Evolutionary conservation across 2,888 invertebrate species (phyloP).

Genomic region (Ochropleura leucogaster): DNA sequence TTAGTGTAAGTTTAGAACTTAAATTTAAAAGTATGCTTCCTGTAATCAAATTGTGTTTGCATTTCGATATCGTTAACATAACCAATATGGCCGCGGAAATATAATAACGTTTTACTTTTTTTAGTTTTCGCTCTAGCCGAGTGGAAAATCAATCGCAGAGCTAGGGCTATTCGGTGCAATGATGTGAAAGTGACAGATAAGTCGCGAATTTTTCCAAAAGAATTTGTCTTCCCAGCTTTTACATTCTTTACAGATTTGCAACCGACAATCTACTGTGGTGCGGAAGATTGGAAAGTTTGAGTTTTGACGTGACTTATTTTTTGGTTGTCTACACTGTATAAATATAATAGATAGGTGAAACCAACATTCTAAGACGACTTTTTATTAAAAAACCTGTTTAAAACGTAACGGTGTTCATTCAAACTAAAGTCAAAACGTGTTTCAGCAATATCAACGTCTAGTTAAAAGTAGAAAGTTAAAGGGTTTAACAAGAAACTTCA

Average conservation of each 20-base stretch:
- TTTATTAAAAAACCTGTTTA: neutral
- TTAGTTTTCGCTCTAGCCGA: conserved; percentile 69
- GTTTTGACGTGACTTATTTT: conserved; percentile 32
- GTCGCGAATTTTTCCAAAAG: conserved; percentile 61
- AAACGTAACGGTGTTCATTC: neutral
- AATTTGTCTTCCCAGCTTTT: conserved; percentile 60
- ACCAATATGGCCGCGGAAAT: conserved; percentile 42
- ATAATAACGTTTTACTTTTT: conserved; percentile 63
- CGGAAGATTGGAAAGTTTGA: conserved; percentile 36
- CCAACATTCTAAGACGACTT: neutral
- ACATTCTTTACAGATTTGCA: conserved; percentile 54
- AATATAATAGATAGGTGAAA: neutral
- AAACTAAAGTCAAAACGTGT: conserved; percentile 6
- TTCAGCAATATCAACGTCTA: neutral
- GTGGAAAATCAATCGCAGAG: conserved; percentile 73
- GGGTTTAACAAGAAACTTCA: conserved; percentile 19
- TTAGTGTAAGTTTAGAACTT: no score
- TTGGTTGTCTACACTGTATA: conserved; percentile 2
- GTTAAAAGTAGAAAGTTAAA: conserved; percentile 28
- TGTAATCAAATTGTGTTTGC: conserved; percentile 5
- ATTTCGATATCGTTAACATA: conserved; percentile 21
- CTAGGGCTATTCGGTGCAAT: conserved; percentile 70
- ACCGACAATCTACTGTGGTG: conserved; percentile 37
- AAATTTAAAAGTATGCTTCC: neutral
- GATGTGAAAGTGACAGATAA: conserved; percentile 76